A percentile compares a stretch with the other conserved stretches of the same genome.
Evolutionary conservation across 2,888 invertebrate species (phyloP).

Genomic region (Andricus quercusramuli): DNA sequence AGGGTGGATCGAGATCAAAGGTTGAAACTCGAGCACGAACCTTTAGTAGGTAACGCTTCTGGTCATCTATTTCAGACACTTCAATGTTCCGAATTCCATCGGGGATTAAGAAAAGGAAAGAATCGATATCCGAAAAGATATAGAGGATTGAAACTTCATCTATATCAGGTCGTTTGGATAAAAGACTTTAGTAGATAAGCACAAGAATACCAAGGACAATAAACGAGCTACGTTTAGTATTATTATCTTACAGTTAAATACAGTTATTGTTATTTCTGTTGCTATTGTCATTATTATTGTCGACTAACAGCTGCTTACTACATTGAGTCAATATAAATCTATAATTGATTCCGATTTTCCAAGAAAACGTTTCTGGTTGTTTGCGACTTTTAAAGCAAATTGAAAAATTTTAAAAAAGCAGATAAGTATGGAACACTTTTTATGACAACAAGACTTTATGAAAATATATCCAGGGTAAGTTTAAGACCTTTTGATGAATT

Average conservation of each 20-base stretch:
- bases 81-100: slow-evolving; percentile 6
- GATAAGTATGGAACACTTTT: too few relatives aligned
- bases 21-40: slow-evolving; percentile 9
- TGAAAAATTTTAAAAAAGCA: too few relatives aligned
- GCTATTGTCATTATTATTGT: background rate
- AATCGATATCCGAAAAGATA: slow-evolving; percentile 34
- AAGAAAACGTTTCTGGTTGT: background rate
- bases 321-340: too few relatives aligned
- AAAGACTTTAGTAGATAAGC: slow-evolving; percentile 26
- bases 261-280: background rate
- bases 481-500: too few relatives aligned
- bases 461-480: too few relatives aligned
- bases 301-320: background rate
- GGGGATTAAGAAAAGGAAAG: slow-evolving; percentile 15
- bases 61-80: slow-evolving; percentile 5
- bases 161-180: slow-evolving; percentile 30
- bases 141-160: slow-evolving; percentile 13
- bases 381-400: too few relatives aligned
- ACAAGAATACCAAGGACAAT: slow-evolving; percentile 6
- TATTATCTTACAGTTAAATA: slow-evolving; percentile 18
- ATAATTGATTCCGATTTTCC: background rate
- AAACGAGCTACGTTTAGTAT: slow-evolving; percentile 21
- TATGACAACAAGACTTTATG: too few relatives aligned
- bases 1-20: slow-evolving; percentile 20
- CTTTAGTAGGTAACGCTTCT: slow-evolving; percentile 16